A percentile compares a stretch with the other conserved stretches of the same genome.
Evolutionary conservation across 2,113 vertebrate genomes (phyloP).

Genomic region (Thalassarche chlororhynchos): DNA sequence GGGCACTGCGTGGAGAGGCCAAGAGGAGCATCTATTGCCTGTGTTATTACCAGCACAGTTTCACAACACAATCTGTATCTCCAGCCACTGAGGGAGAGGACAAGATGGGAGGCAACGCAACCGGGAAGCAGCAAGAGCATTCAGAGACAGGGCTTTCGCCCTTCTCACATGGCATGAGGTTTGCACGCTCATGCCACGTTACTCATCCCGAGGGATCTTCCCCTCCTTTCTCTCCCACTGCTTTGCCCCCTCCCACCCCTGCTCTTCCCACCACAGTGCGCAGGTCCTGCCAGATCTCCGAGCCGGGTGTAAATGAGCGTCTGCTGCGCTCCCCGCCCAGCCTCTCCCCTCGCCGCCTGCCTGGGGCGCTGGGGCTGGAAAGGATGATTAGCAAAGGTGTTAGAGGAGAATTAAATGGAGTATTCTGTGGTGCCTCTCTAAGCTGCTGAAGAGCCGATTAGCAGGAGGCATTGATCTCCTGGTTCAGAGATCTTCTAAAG

Average conservation of each 20-base stretch:
- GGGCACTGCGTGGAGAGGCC: background rate
- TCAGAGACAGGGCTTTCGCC: background rate
- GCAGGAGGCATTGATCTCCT: slow-evolving; percentile 52
- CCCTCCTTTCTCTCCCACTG: background rate
- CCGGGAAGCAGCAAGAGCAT: background rate
- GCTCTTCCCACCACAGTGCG: accelerated
- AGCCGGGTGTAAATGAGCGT: background rate
- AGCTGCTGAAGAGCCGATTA: slow-evolving; percentile 63
- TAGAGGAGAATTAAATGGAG: slow-evolving; percentile 51
- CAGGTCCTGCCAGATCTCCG: background rate
- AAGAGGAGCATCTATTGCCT: background rate
- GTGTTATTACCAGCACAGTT: background rate
- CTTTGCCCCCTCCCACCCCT: background rate
- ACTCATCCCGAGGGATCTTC: background rate
- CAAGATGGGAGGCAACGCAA: accelerated
- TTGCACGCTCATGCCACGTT: accelerated
- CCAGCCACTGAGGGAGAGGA: background rate
- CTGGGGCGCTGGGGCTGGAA: background rate
- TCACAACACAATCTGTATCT: background rate
- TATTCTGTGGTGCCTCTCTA: slow-evolving; percentile 43
- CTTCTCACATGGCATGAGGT: background rate
- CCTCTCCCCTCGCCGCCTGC: background rate
- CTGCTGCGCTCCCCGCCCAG: accelerated
- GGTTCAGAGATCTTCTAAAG: slow-evolving; percentile 54
- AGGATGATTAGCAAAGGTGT: slow-evolving; percentile 24